Evolutionary conservation across 2,113 vertebrate species (phyloP).

Genomic region (Climacteris rufus): DNA sequence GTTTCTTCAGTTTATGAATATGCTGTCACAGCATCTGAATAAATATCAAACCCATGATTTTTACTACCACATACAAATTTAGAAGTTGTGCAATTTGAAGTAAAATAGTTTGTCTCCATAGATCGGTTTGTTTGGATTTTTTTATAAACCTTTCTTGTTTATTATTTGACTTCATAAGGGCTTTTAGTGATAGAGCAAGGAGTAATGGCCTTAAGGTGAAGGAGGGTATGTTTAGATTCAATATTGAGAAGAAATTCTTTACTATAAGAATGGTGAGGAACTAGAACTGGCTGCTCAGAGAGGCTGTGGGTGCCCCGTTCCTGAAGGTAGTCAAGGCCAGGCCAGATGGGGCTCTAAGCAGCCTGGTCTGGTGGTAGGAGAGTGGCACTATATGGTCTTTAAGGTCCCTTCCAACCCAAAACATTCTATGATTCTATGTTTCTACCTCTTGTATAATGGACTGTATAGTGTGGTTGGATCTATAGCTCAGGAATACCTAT

Average conservation of each 20-base stretch:
- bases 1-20: neutral
- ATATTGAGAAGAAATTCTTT: neutral
- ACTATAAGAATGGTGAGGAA: neutral
- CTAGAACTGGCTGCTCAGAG: neutral
- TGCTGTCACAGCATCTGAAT: neutral
- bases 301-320: neutral
- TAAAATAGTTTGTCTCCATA: neutral
- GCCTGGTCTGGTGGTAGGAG: neutral
- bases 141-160: neutral
- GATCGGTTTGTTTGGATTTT: neutral
- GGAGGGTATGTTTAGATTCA: neutral
- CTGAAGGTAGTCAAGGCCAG: neutral
- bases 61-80: neutral
- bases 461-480: neutral
- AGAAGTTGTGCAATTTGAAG: neutral
- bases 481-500: neutral
- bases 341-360: neutral
- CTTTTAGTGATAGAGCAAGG: neutral
- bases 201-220: neutral
- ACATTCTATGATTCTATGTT: neutral
- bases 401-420: neutral
- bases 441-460: neutral
- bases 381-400: neutral
- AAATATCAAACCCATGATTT: neutral
- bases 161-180: neutral